phyloP scores from a whole-genome alignment of 2,113 vertebrate species.

The Ailuropoda melanoleuca region DNA sequence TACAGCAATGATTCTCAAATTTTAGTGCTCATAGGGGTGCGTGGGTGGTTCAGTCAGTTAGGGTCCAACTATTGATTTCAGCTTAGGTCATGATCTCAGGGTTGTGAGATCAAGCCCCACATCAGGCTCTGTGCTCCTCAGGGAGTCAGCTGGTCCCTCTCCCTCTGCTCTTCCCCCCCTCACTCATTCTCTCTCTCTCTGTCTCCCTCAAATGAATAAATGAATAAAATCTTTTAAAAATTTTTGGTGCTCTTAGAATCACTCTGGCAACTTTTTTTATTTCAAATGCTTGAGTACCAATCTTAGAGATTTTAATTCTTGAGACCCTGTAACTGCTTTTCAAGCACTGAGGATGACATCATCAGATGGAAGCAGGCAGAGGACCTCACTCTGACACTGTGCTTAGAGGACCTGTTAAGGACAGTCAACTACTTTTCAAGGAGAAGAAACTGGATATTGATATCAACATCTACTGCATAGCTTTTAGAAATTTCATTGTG shows the following conservation, averaged over 20 bases:
- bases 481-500: background rate
- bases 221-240: background rate
- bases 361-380: background rate
- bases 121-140: background rate
- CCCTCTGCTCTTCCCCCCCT: background rate
- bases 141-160: background rate
- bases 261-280: background rate
- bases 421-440: background rate
- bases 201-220: background rate
- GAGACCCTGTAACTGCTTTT: background rate
- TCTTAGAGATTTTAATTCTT: background rate
- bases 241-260: background rate
- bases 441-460: background rate
- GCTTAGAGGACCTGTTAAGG: background rate
- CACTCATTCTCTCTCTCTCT: background rate
- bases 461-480: background rate
- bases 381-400: background rate
- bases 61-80: background rate
- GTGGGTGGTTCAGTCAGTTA: background rate
- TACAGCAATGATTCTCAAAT: background rate
- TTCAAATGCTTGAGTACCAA: background rate
- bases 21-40: background rate
- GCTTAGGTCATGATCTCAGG: background rate
- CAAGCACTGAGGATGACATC: background rate
- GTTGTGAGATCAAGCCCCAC: background rate